Base-by-base conservation (phyloP, 2,113 vertebrate species). In the Megalops atlanticus region DNA sequence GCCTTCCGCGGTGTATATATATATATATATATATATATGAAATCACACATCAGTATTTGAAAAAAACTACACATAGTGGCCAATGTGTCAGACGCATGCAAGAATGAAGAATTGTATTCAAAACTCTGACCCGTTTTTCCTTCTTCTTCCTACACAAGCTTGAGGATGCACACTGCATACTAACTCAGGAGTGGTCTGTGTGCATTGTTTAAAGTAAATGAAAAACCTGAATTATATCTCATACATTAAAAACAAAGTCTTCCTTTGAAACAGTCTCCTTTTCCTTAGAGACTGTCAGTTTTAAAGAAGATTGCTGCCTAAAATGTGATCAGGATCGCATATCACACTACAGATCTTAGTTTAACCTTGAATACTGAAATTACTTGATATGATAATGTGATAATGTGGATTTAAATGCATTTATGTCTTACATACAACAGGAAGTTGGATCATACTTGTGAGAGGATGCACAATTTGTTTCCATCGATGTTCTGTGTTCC, bases 401-500 rank as follows among this genome's bases (percentile, higher is more conserved):
- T 49, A n/a, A 39, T 58, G 11, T 80, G 52, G 12, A 68, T 68
- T 76, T 76, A 35, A 35, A 68, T 47, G 27, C 35, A 69, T 81
- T 76, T 74, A 35, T 76, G 52, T 39, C 18, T 64, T 54, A 21
- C 58, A 1, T 45, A 3, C 76, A 45, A 68, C 39, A 43, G 54
- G 38, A 76, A 69, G 35, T 71, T 21, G 31, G 74, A 45, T 36
- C 31, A 21, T 39, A 74, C 39, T 27, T 40, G 31, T 15, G 41
- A 38, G 16, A 0, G 12, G 64, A 33, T 85, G 83, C 80, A 85
- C 85, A 43, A 88, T 90, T 88, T 89, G 77, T 89, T 86, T 89
- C 86, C 88, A 77, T 91, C 82, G 80, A 86, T 85, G 87, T 91
- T 81, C 82, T 89, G 84, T 85, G 89, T 64, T 85, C 85, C 88